A percentile compares a stretch with the other conserved stretches of the same genome.
Conservation (phyloP, 2,113 vertebrate genomes). For the Tupaia tana region DNA sequence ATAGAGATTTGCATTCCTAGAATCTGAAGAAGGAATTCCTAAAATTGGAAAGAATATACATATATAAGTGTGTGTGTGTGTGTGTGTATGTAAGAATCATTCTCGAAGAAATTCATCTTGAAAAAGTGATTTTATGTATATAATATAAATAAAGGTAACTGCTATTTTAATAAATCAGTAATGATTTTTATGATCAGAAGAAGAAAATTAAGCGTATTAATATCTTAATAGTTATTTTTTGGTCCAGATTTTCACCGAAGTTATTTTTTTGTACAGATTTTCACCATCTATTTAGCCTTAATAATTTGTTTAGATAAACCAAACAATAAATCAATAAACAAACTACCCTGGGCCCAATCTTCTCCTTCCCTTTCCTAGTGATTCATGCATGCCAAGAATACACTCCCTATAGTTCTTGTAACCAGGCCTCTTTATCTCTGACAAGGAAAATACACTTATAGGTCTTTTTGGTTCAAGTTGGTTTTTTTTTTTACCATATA, state of each 20-base stretch:
- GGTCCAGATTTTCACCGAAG: not conserved
- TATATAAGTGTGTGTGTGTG: no score
- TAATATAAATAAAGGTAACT: conserved; percentile 33
- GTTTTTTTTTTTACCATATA: not conserved
- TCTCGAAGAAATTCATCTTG: conserved; percentile 64
- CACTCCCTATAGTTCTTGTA: conserved; percentile 29
- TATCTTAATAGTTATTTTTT: conserved; percentile 20
- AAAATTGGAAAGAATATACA: conserved; percentile 66
- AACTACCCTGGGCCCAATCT: not conserved
- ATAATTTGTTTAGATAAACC: conserved; percentile 30
- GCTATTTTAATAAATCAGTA: conserved; percentile 32
- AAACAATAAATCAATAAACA: not conserved
- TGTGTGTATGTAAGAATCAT: conserved; percentile 42
- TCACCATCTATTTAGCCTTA: not conserved
- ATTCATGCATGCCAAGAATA: not conserved
- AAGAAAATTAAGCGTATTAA: conserved; percentile 33
- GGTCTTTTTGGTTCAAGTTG: not conserved
- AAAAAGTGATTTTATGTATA: not conserved
- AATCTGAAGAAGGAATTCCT: conserved; percentile 98
- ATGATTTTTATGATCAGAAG: conserved; percentile 2
- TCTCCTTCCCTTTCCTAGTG: not conserved
- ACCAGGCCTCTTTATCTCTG: not conserved
- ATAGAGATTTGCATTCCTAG: conserved; percentile 97
- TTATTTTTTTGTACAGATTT: not conserved
- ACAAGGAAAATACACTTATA: conserved; percentile 11